Base-by-base conservation (phyloP, 2,888 invertebrate species). In the Phengaris arion region DNA sequence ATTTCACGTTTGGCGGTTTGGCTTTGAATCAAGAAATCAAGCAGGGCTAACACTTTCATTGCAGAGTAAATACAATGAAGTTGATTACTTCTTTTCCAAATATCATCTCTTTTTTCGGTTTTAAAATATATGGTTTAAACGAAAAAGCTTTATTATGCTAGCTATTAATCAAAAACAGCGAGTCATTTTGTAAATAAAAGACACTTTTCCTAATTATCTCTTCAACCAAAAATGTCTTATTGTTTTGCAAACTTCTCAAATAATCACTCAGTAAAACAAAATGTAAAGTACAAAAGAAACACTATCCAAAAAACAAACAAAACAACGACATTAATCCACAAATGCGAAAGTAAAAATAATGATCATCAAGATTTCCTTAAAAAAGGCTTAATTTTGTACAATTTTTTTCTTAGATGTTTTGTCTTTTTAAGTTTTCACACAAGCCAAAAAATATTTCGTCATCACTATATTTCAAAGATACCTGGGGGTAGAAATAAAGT, bases 21-120 rank as follows among this genome's bases (percentile, higher is more conserved):
- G 90, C 89, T 79, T 75, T 82, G 83, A 80, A 87, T 89, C 90
- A 90, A 89, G 83, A 87, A 88, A 88, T 88, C 86, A 85, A 82
- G 75, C 78, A 82, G 80, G 81, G 81, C 81, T 81, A 78, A 81
- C 80, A 81, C 80, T 80, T 79, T 79, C 77, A 78, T 78, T 78
- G 77, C 78, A 78, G 76, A 81, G 78, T 76, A 78, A 80, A 77
- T 74, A 69, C 12, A 15, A 76, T 75, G 75, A 72, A 72, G 64
- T 45, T 75, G 45, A 72, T 72, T 75, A 72, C 75, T 48, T 74
- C n/a, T 69, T 13, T 13, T 48, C 68, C 68, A 69, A 69, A 69
- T 48, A 48, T 69, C 46, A 48, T 48, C 22, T 64, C 64, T 12
- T 64, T 35, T 35, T 12, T 64, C 6, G 6, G 10, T 59, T 64